Evolutionary conservation across 2,888 invertebrate species (phyloP).

Genomic region (Lithosia quadra): DNA sequence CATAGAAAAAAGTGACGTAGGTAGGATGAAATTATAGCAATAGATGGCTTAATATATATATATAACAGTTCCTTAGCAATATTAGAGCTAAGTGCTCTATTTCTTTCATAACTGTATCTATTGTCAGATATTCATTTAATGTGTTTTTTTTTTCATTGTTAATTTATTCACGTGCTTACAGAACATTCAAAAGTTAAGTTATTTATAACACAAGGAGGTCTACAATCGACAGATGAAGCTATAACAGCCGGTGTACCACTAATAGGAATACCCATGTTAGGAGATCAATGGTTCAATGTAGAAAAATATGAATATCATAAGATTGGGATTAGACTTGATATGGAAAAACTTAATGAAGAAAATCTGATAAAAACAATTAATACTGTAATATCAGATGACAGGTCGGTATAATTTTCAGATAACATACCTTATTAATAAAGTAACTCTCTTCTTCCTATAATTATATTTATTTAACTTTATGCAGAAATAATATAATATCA

Average conservation of each 20-base stretch:
- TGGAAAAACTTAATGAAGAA: slow-evolving; percentile 14
- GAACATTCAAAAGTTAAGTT: slow-evolving; percentile 74
- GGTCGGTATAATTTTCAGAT: slow-evolving; percentile 9
- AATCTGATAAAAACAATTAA: slow-evolving; percentile 15
- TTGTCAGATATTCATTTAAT: no score
- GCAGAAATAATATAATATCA: no score
- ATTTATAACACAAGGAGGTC: slow-evolving; percentile 77
- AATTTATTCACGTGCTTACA: slow-evolving; percentile 25
- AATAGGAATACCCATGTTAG: slow-evolving; percentile 66
- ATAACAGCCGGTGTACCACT: slow-evolving; percentile 69
- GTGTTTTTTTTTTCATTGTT: neutral
- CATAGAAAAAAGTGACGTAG: no score
- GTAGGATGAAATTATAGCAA: no score
- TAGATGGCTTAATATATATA: no score
- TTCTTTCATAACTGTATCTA: no score
- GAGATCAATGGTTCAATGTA: slow-evolving; percentile 70
- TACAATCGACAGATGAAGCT: slow-evolving; percentile 75
- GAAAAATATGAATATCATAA: slow-evolving; percentile 48
- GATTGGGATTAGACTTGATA: slow-evolving; percentile 28
- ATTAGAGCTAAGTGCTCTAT: no score
- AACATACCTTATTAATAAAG: no score
- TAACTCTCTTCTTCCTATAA: no score
- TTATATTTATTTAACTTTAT: no score
- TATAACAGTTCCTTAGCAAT: no score
- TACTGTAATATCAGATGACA: slow-evolving; percentile 15